These are phyloP conservation scores for Parambassis ranga DNA, from an alignment of 2,797 vertebrate genomes.

Conservation along the genomic window DNA sequence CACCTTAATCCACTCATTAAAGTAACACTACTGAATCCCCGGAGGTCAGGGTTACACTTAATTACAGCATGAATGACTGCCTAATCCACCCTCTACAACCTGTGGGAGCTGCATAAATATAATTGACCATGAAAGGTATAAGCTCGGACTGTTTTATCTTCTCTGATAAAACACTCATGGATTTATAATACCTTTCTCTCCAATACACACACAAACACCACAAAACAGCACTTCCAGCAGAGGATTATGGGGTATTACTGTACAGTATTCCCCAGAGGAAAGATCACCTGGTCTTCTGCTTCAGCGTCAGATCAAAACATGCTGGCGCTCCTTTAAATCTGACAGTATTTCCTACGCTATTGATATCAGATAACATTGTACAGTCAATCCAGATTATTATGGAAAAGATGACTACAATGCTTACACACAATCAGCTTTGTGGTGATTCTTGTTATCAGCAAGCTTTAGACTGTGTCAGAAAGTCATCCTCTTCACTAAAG, in stretches of 20 bases:
- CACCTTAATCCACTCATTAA: slow-evolving; percentile 31
- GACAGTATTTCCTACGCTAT: no score
- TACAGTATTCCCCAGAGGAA: slow-evolving; percentile 25
- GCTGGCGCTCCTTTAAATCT: neutral
- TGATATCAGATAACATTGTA: no score
- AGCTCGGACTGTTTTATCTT: slow-evolving; percentile 23
- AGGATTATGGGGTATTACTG: slow-evolving; percentile 46
- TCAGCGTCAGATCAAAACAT: slow-evolving; percentile 17
- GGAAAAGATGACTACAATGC: neutral
- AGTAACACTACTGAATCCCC: slow-evolving; percentile 1
- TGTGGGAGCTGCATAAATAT: slow-evolving; percentile 15
- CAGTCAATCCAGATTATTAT: no score
- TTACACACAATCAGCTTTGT: no score
- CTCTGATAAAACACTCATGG: slow-evolving; percentile 25
- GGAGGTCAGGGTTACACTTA: slow-evolving; percentile 28
- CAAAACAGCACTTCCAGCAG: neutral
- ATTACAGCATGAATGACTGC: slow-evolving; percentile 20
- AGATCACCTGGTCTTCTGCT: slow-evolving; percentile 34
- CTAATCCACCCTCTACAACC: slow-evolving; percentile 13
- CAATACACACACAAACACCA: slow-evolving; percentile 3
- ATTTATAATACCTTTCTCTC: slow-evolving; percentile 3
- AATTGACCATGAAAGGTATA: slow-evolving; percentile 24
- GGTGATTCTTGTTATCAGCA: no score
- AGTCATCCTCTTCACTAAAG: no score
- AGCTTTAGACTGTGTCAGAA: no score